Conservation (phyloP, 1,140 invertebrate genomes). For the Drosophila littoralis region DNA sequence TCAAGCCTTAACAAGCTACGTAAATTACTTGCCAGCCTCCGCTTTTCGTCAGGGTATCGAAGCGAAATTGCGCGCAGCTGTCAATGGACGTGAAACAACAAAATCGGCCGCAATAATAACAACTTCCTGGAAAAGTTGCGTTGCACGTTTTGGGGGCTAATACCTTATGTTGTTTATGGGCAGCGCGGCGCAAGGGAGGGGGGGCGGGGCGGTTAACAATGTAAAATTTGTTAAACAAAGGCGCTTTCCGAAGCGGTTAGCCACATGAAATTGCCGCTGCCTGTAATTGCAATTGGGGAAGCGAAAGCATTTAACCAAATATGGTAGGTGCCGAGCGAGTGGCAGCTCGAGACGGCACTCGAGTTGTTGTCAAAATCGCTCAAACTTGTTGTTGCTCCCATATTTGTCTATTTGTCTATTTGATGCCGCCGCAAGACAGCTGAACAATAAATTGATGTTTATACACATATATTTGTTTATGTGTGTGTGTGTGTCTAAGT, state of each 20-base stretch:
- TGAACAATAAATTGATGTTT: conserved; percentile 43
- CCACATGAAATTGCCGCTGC: conserved; percentile 7
- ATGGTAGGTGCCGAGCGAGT: conserved; percentile 47
- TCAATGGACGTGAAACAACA: conserved; percentile 57
- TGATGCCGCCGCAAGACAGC: conserved; percentile 45
- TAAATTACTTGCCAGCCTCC: conserved; percentile 2
- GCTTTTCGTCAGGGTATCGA: conserved; percentile 45
- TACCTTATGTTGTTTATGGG: conserved; percentile 55
- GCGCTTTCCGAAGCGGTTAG: conserved; percentile 22
- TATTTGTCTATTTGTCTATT: conserved; percentile 56
- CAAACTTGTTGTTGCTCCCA: conserved; percentile 42
- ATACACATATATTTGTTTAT: not conserved
- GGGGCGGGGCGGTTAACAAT: conserved; percentile 19
- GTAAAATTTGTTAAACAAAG: conserved; percentile 56
- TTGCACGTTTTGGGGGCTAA: conserved; percentile 41
- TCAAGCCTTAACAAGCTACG: not conserved
- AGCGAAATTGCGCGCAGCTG: conserved; percentile 58
- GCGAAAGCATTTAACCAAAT: conserved; percentile 60
- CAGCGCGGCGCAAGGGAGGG: not conserved
- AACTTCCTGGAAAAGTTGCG: conserved; percentile 74
- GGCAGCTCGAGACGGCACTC: conserved; percentile 56
- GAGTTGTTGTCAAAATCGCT: conserved; percentile 52
- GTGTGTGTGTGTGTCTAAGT: conserved; percentile 28
- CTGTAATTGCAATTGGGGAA: conserved; percentile 42
- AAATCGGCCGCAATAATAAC: conserved; percentile 59